Evolutionary conservation across 2,888 invertebrate species (phyloP), one percentile per base, ranked within the genome.

Genomic region (Bhutanitis thaidina): DNA sequence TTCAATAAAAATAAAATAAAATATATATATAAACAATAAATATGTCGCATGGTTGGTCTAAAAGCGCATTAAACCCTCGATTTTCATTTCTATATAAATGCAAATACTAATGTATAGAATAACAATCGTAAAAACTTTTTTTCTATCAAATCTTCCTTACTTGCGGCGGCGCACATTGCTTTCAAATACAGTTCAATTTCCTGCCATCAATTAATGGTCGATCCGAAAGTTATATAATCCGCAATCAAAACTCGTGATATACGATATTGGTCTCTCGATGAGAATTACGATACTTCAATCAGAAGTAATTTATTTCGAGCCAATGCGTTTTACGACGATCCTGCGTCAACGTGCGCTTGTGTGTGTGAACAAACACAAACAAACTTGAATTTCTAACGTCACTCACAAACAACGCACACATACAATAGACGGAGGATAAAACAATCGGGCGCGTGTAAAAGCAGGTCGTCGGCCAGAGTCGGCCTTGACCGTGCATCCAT

Each of bases 401-500:
- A 59, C 34, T 7, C 62, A 57, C 60, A 64, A n/a, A n/a, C n/a
- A n/a, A n/a, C n/a, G n/a, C 56, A 60, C 60, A 58, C 58, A 62
- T 61, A 61, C 56, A 51, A 64, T 63, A 63, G 61, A 60, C 62
- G 65, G 62, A 64, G 68, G 70, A 74, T 71, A 71, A 78, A 83
- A 80, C 80, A 84, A 82, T 77, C 77, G 72, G 70, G 69, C 83
- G 80, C 80, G 80, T 83, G 84, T 73, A 74, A 69, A 64, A 67
- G 64, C 65, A 69, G 80, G 81, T 81, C 79, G 74, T 56, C 74
- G 79, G 77, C 72, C 61, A 52, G 30, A 27, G 62, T 54, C 71
- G 85, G 61, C 88, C 87, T 87, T 87, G 88, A 84, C 85, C 85
- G 83, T 78, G 77, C 80, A 81, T 81, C 80, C 77, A 87, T 85